A percentile compares a stretch with the other conserved stretches of the same genome.
These are phyloP conservation scores for Bradypodion ventrale DNA, from an alignment of 2,797 vertebrate species.

Conservation along the genomic window DNA sequence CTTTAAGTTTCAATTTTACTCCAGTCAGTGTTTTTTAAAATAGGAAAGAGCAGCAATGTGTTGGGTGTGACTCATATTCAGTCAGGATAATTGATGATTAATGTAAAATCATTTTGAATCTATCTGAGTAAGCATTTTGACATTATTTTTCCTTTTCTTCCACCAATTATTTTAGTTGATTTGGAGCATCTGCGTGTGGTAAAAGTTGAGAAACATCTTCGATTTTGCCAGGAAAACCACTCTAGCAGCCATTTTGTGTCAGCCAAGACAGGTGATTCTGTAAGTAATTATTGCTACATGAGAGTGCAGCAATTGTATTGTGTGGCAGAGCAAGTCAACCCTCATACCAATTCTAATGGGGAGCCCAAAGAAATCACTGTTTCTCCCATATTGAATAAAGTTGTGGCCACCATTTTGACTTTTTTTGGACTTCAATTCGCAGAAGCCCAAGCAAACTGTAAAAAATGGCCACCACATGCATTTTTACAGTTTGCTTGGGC, in stretches of 20 bases:
- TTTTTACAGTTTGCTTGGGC: too few species aligned
- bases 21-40: background rate
- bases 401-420: too few species aligned
- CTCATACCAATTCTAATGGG: too few species aligned
- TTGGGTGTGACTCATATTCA: background rate
- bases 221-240: constrained; percentile 94
- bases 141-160: constrained; percentile 52
- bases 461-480: too few species aligned
- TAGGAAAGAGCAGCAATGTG: background rate
- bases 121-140: constrained; percentile 19
- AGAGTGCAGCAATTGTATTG: too few species aligned
- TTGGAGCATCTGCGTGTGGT: constrained; percentile 97
- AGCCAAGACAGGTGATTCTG: constrained; percentile 96
- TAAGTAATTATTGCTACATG: constrained; percentile 76
- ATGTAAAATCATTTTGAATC: background rate
- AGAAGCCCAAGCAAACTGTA: too few species aligned
- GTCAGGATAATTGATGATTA: background rate
- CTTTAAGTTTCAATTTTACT: background rate
- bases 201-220: constrained; percentile 94
- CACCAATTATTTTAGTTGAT: constrained; percentile 83
- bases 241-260: constrained; percentile 95
- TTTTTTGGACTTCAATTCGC: too few species aligned
- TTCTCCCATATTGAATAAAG: too few species aligned
- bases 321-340: too few species aligned
- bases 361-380: too few species aligned